Percentiles rank a stretch among this genome's conserved stretches.
Conservation (phyloP, 2,888 invertebrate species). For the Perizoma affinitatum region DNA sequence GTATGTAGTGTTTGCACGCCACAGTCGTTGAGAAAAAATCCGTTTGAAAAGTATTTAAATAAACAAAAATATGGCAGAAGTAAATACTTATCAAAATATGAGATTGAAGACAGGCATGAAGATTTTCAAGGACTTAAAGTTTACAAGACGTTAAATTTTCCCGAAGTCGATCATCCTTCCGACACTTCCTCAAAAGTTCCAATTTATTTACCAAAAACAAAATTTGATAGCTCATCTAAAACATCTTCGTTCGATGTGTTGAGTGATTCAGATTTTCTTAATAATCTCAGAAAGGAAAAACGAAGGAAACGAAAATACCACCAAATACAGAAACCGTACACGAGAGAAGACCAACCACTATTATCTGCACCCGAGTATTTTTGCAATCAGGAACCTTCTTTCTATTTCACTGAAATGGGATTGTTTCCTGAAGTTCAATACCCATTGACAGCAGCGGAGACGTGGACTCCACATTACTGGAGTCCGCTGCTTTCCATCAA, state of each 20-base stretch:
- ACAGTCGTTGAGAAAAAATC: conserved; percentile 36
- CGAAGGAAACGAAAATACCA: conserved; percentile 44
- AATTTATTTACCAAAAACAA: conserved; percentile 20
- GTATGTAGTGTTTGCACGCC: conserved; percentile 46
- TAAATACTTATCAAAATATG: conserved; percentile 6
- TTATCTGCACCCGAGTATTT: conserved; percentile 3
- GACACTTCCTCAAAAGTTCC: conserved; percentile 28
- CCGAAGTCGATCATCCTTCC: conserved; percentile 55
- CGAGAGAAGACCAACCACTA: conserved; percentile 14
- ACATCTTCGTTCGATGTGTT: conserved; percentile 17
- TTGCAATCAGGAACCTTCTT: conserved; percentile 27
- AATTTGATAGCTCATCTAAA: conserved; percentile 13
- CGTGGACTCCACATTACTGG: conserved; percentile 63
- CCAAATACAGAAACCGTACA: conserved; percentile 15
- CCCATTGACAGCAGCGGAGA: conserved; percentile 59
- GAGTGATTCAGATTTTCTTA: conserved; percentile 28
- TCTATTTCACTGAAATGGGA: conserved; percentile 40
- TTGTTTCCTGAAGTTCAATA: conserved; percentile 69
- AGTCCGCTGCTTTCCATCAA: conserved; percentile 40
- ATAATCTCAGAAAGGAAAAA: conserved; percentile 43
- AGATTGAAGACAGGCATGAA: conserved; percentile 5
- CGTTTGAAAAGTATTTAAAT: conserved; percentile 22
- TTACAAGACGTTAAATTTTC: conserved; percentile 50
- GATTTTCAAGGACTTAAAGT: conserved; percentile 32
- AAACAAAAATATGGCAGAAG: conserved; percentile 10